Evolutionary conservation across 1,140 invertebrate genomes (phyloP).

Genomic region (Danaus melanippus): DNA sequence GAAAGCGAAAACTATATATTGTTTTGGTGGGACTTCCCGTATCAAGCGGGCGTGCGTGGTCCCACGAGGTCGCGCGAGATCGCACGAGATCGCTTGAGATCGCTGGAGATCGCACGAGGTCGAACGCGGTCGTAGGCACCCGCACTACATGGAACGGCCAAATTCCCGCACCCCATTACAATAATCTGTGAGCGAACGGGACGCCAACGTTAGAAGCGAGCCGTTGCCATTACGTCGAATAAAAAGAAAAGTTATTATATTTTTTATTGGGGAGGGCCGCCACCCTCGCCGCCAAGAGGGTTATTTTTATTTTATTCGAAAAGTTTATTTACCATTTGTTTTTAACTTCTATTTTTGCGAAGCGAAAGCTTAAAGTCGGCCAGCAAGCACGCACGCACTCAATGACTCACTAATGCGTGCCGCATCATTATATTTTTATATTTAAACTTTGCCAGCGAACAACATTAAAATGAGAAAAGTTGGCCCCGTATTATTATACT

Average conservation of each 20-base stretch:
- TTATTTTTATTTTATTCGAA: constrained; percentile 71
- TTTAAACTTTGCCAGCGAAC: constrained; percentile 64
- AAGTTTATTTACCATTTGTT: constrained; percentile 70
- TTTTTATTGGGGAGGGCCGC: constrained; percentile 67
- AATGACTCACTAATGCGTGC: constrained; percentile 67
- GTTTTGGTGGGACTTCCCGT: too few species aligned
- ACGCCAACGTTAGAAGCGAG: constrained; percentile 57
- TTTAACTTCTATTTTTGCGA: constrained; percentile 64
- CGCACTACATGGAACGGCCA: constrained; percentile 6
- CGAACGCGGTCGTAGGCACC: constrained; percentile 5
- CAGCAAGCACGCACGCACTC: constrained; percentile 56
- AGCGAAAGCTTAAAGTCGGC: constrained; percentile 52
- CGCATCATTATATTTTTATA: constrained; percentile 69
- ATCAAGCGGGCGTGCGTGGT: not conserved
- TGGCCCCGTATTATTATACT: constrained; percentile 53
- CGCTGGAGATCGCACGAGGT: constrained; percentile 5
- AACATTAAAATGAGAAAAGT: constrained; percentile 70
- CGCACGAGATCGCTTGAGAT: constrained; percentile 2
- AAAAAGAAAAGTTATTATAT: constrained; percentile 72
- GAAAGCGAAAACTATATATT: too few species aligned
- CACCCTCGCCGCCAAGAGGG: constrained; percentile 64
- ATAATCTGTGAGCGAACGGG: constrained; percentile 54
- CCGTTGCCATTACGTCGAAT: constrained; percentile 67
- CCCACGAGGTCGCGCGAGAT: constrained; percentile 5
- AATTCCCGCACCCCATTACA: constrained; percentile 46